Base-by-base conservation (phyloP, 2,113 vertebrate species). In the Chaetodon auriga region DNA sequence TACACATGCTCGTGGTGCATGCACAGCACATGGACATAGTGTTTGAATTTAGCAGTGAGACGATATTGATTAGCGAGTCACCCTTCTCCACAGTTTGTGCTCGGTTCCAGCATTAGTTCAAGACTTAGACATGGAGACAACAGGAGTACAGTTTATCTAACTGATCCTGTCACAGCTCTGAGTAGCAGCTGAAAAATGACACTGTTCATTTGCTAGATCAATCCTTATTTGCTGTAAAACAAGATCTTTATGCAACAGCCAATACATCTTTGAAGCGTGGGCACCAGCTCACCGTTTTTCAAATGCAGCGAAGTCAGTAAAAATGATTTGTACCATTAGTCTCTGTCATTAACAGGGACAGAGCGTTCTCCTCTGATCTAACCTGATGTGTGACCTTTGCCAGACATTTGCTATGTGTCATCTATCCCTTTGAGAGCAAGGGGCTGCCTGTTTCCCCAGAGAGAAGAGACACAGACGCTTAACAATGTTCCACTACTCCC, bases 211-310 rank as follows among this genome's bases (percentile, higher is more conserved):
- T 83, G 35, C 36, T 30, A 53, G 30, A 82, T 83, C 54, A 81
- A 78, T 86, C 73, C 61, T 66, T 78, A 83, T 89, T 87, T 68
- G 53, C 62, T 19, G 38, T 75, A 63, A 76, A 74, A 84, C 45
- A 62, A 66, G 65, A 77, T 66, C 21, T 85, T 82, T 58, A 74
- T 51, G 58, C 62, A 60, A 43, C 53, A 71, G 51, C 70, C 68
- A 61, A 74, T 72, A 68, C 45, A 64, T 78, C 71, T 60, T 60
- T 43, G 69, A 38, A 68, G 43, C 1, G 9, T 21, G 14, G 57
- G 15, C 3, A 5, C 49, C 68, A 53, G 63, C 41, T 63, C 58
- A 16, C n/a, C 1, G 1, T 53, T 70, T 81, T 61, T 69, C 23
- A 77, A 62, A 46, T 30, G 43, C 36, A 65, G 21, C 6, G 30